Base-by-base conservation (phyloP, 92 coral and sea anemone genomes). In the Montipora capitata region DNA sequence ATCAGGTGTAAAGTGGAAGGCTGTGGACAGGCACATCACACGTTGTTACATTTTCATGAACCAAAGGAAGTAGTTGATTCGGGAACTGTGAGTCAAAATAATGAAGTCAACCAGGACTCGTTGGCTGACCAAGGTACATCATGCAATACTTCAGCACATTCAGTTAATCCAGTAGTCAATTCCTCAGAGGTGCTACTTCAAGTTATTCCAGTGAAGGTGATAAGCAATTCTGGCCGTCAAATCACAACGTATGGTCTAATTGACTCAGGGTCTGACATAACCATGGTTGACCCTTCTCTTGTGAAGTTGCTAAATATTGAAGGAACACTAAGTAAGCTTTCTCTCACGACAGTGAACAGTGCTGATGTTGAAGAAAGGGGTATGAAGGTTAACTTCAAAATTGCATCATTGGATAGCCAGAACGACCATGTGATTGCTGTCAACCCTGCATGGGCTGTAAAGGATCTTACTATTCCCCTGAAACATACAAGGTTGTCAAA, bases 361-460 rank as follows among this genome's bases (percentile, higher is more conserved):
- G n/a, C n/a, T n/a, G n/a, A n/a, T n/a, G n/a, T n/a, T n/a, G n/a
- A n/a, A n/a, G n/a, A n/a, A n/a, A n/a, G n/a, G n/a, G n/a, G n/a
- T n/a, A n/a, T n/a, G n/a, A n/a, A n/a, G n/a, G n/a, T n/a, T n/a
- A n/a, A n/a, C n/a, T n/a, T n/a, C n/a, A n/a, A n/a, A n/a, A n/a
- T n/a, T n/a, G n/a, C n/a, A n/a, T n/a, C n/a, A n/a, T n/a, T n/a
- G n/a, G n/a, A n/a, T n/a, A n/a, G n/a, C n/a, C n/a, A n/a, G n/a
- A n/a, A n/a, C n/a, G n/a, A n/a, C n/a, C n/a, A n/a, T 45, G 82
- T 84, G 35, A 65, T 91, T 41, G 41, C 64, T 10, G 87, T 92
- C 57, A 74, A 83, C 16, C 74, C 85, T 59, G 95, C 92, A 43
- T 92, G 88, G 90, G 93, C 95, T 15, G 77, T 88, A 39, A 92